Evolutionary conservation across 2,113 vertebrate species (phyloP).

Genomic region (Daboia siamensis): DNA sequence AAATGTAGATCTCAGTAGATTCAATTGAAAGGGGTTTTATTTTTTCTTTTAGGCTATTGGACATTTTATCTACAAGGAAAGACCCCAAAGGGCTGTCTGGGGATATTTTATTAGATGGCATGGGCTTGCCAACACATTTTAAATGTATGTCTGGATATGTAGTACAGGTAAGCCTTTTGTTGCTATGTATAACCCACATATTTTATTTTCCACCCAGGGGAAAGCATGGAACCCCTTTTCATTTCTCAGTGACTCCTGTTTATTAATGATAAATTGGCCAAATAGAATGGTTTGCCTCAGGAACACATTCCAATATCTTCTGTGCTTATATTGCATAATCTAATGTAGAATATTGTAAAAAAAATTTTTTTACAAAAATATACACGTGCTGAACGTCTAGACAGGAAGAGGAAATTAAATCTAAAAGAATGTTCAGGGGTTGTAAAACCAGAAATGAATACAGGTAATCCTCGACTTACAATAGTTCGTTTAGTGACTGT

Average conservation of each 20-base stretch:
- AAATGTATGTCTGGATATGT: slow-evolving; percentile 85
- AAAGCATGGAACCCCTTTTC: neutral
- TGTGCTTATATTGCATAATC: neutral
- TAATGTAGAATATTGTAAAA: neutral
- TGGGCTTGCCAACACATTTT: slow-evolving; percentile 78
- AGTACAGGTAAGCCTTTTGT: slow-evolving; percentile 73
- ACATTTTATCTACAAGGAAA: slow-evolving; percentile 69
- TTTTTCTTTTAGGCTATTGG: slow-evolving; percentile 55
- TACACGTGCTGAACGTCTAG: neutral
- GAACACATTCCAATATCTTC: neutral
- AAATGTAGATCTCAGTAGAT: neutral
- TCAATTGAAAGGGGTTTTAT: neutral
- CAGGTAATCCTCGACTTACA: neutral
- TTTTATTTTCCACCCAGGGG: neutral
- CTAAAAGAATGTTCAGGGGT: neutral
- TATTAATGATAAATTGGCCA: neutral
- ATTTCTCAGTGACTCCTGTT: neutral
- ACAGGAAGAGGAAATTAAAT: neutral
- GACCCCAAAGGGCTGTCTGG: slow-evolving; percentile 69
- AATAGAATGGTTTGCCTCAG: neutral
- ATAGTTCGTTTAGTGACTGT: neutral
- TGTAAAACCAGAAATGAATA: neutral
- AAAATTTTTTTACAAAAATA: neutral
- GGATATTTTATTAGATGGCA: slow-evolving; percentile 77
- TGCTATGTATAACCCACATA: neutral